phyloP scores from a whole-genome alignment of 2,888 invertebrate species.

The Dryadula phaetusa region DNA sequence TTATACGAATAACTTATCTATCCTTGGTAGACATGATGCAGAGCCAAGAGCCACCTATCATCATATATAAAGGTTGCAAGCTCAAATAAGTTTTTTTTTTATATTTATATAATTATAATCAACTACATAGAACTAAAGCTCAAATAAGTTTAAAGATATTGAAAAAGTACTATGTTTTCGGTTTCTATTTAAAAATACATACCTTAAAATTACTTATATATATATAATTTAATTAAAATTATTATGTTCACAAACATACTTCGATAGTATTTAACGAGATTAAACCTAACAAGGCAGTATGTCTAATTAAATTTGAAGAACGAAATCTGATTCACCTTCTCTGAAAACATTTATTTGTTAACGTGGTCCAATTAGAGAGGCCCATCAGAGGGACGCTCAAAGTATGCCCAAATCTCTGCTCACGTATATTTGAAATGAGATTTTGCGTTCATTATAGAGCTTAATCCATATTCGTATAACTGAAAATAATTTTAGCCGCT shows the following conservation, averaged over 20 bases:
- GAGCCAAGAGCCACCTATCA: no score
- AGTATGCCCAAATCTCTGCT: neutral
- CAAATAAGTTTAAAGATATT: no score
- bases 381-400: neutral
- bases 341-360: constrained; percentile 4
- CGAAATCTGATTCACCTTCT: constrained; percentile 6
- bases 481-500: no score
- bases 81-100: no score
- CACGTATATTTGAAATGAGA: neutral
- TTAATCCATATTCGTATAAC: neutral
- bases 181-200: no score
- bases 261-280: neutral
- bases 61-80: no score
- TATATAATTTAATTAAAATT: neutral
- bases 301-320: neutral
- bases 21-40: no score
- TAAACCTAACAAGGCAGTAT: neutral
- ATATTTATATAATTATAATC: no score
- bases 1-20: no score
- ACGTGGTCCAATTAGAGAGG: neutral
- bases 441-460: neutral
- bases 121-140: no score
- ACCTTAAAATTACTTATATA: no score
- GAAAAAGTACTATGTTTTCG: no score
- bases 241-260: neutral